Conservation (phyloP, 2,888 invertebrate genomes). For the Creontiades dilutus region DNA sequence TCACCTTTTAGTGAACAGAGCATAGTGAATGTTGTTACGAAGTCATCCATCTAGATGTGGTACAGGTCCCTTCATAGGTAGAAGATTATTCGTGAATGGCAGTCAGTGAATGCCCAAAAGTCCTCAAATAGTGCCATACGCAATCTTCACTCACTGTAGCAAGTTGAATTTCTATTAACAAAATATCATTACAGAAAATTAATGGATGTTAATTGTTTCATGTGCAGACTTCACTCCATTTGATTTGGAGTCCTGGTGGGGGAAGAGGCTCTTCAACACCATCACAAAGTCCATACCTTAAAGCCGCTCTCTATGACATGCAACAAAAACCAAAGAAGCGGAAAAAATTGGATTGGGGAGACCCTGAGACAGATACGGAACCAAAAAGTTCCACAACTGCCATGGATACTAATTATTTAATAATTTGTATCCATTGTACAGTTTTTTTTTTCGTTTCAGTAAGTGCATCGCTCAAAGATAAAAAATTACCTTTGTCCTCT, state of each 20-base stretch:
- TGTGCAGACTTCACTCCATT: conserved; percentile 90
- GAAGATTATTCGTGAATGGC: too few species aligned
- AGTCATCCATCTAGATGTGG: too few species aligned
- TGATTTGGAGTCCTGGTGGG: conserved; percentile 95
- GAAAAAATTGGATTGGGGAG: not conserved
- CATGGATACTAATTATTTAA: not conserved
- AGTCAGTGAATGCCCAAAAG: too few species aligned
- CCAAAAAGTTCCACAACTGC: not conserved
- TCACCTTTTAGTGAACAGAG: too few species aligned
- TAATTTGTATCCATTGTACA: not conserved
- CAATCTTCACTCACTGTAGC: too few species aligned
- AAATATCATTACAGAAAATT: too few species aligned
- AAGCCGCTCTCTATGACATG: conserved; percentile 42
- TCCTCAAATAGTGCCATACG: too few species aligned
- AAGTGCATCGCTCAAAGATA: conserved; percentile 47
- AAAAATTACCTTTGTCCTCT: not conserved
- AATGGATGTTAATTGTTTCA: not conserved
- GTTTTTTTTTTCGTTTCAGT: conserved; percentile 16
- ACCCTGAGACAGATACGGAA: not conserved
- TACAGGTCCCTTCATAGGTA: too few species aligned
- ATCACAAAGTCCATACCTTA: conserved; percentile 85
- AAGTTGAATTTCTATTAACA: too few species aligned
- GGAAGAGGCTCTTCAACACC: conserved; percentile 90
- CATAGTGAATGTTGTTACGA: too few species aligned
- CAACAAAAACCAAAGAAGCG: not conserved